Base-by-base conservation (phyloP, 1,140 invertebrate species). In the Pemphigus obesinymphae region DNA sequence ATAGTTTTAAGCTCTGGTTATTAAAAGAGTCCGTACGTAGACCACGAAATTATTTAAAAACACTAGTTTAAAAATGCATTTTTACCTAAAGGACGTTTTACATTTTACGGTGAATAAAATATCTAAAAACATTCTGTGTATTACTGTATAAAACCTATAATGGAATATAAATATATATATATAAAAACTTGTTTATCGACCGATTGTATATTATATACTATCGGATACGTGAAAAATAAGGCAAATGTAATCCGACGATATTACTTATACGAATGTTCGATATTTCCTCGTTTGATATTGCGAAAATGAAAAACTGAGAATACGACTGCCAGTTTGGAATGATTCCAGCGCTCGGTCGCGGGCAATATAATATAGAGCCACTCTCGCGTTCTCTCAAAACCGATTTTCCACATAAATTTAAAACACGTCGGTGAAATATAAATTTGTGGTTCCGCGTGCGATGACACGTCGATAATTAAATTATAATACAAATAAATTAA, bases 231-330 rank as follows among this genome's bases (percentile, higher is more conserved):
- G 11, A 23, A 68, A 68, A 37, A 68, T n/a, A 68, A 68, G 45
- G 23, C 23, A 26, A 45, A 29, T 29, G 37, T 45, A 45, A 26
- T 43, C 66, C 37, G 23, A 70, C 37, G 13, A 29, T 43, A 70
- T 70, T 45, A 70, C 68, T 23, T 45, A n/a, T n/a, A 70, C 37
- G 13, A 70, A 70, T 45, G 68, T 70, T 70, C 40, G 68, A 70
- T 70, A 70, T 45, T 70, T 29, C 29, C 40, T 29, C 20, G 23
- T 70, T n/a, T 29, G 23, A 70, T 70, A 45, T 70, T 26, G 15
- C 23, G 15, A 45, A 70, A 70, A 70, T 70, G 40, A 70, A 70
- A 70, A 70, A 70, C 68, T 45, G 23, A 70, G 23, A 23, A 45
- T 43, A 17, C 68, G 13, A 70, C 68, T 70, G 68, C 23, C 68